Conservation (phyloP, 2,113 vertebrate species). For the Canis aureus region DNA sequence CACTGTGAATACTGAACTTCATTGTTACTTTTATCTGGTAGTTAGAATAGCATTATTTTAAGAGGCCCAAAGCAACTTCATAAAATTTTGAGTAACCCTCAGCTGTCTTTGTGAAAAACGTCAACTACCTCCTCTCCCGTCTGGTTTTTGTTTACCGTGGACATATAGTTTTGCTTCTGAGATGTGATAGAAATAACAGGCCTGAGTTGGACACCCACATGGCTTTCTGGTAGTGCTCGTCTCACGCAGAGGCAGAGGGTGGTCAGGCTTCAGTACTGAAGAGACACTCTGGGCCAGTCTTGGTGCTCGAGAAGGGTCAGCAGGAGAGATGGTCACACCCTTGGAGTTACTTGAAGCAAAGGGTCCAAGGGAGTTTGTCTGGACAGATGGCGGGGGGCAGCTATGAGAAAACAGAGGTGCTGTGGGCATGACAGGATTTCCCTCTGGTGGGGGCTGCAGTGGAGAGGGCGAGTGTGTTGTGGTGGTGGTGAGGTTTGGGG, state of each 20-base stretch:
- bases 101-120: neutral
- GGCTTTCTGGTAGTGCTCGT: neutral
- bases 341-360: neutral
- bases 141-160: neutral
- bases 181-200: neutral
- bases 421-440: neutral
- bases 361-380: neutral
- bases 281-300: neutral
- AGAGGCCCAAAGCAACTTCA: neutral
- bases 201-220: neutral
- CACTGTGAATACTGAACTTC: neutral
- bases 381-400: neutral
- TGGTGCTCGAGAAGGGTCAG: neutral
- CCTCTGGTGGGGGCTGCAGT: accelerated
- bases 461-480: accelerated
- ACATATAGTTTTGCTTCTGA: neutral
- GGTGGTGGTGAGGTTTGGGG: neutral
- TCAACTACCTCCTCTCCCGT: neutral
- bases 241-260: neutral
- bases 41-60: neutral
- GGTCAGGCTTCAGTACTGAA: neutral
- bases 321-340: neutral
- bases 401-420: neutral
- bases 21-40: neutral
- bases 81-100: neutral